Base-by-base conservation (phyloP, 2,113 vertebrate genomes). In the Odontophorus gujanensis region DNA sequence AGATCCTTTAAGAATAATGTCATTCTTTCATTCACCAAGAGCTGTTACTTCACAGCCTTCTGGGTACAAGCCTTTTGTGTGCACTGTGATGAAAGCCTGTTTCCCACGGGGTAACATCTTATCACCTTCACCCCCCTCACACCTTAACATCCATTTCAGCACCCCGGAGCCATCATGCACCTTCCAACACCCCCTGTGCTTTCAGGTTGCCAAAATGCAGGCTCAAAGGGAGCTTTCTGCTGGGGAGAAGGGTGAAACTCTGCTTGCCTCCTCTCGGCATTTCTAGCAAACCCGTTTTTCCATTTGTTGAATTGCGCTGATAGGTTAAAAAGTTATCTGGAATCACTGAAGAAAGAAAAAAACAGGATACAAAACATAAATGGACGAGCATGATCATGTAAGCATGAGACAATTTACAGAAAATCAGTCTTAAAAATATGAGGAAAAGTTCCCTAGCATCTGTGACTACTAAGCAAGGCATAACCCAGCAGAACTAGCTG, bases 401-500 rank as follows among this genome's bases (percentile, higher is more conserved):
- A 69, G 28, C 24, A 30, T 62, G 69, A 4, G 3, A 21, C 34
- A 80, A 81, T 66, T 63, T 57, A 66, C 48, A 85, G n/a, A 61
- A 82, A 67, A 80, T 34, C 18, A 34, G 42, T 66, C 68, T 76
- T 66, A 38, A 73, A 92, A 94, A 66, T 24, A 87, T 11, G 14
- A 79, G 50, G 24, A 86, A 79, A 72, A 82, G 21, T 50, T 92
- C 45, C 24, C 45, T 26, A 87, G 50, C 81, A 76, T 59, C 55
- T 90, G 32, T 24, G 81, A 90, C 32, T 62, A 82, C 38, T 85
- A 63, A 38, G 40, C 73, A 89, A 62, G 38, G 67, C 38, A 40
- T 43, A 91, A 74, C 42, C 47, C 79, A 87, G 89, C 63, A 95
- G 81, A 92, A 85, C 62, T 45, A 82, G 89, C 72, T 74, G 71